Percentiles rank a stretch among this genome's conserved stretches.
phyloP scores from a whole-genome alignment of 2,113 vertebrate genomes.

The Festucalex cinctus region DNA sequence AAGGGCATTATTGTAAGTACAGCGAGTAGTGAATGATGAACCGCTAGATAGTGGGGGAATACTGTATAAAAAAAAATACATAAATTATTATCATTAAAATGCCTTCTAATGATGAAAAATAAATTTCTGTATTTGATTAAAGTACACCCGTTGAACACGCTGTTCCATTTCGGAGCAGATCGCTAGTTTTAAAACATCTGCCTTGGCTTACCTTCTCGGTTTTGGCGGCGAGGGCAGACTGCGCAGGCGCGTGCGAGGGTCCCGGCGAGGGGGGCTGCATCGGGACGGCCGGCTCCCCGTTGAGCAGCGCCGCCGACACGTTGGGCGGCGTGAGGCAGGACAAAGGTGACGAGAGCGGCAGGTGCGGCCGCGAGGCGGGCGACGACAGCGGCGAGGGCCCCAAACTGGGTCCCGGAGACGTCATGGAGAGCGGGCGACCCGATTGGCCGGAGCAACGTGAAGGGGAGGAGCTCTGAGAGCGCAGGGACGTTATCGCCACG shows the following conservation, averaged over 20 bases:
- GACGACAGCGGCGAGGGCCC: constrained; percentile 62
- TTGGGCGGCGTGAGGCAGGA: constrained; percentile 90
- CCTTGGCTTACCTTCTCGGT: constrained; percentile 81
- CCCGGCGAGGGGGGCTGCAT: constrained; percentile 61
- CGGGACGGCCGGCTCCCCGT: constrained; percentile 69
- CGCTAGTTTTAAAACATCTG: no score
- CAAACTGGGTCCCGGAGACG: constrained; percentile 80
- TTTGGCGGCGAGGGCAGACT: constrained; percentile 68
- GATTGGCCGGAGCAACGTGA: constrained; percentile 79
- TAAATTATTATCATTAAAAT: no score
- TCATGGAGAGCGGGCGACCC: constrained; percentile 77
- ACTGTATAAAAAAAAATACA: no score
- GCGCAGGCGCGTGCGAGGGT: constrained; percentile 54
- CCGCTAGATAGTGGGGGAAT: no score
- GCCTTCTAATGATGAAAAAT: no score
- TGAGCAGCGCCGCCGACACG: constrained; percentile 81
- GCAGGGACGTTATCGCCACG: constrained; percentile 80
- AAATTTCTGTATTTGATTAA: no score
- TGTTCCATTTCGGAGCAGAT: no score
- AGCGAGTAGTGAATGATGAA: no score
- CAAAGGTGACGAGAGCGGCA: constrained; percentile 78
- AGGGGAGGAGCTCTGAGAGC: constrained; percentile 85
- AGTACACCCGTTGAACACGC: no score
- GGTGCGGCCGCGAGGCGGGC: constrained; percentile 73
- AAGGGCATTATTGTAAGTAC: no score